Evolutionary conservation across 2,888 invertebrate genomes (phyloP), one percentile per base, ranked within the genome.

Genomic region (Drosophila neotestacea): DNA sequence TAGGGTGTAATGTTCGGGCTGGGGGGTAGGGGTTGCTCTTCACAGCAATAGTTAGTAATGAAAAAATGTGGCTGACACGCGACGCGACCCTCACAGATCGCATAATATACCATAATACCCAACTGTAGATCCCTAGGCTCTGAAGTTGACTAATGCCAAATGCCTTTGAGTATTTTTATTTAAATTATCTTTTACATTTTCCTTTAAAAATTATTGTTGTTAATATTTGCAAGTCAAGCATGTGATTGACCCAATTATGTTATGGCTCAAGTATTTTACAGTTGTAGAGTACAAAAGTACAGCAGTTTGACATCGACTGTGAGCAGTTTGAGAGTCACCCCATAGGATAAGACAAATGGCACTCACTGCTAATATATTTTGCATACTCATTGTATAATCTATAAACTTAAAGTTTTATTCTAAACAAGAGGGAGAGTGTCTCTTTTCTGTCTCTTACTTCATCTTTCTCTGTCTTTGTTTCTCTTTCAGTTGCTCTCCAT

Each of bases 1-100:
- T 61, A 64, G 62, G 61, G 55, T 51, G 54, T 54, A 48, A 42
- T 38, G 38, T 47, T 39, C 65, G 60, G 47, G 44, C 32, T 58
- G 66, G 78, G 73, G 74, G 44, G 69, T 67, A 64, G 70, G 76
- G 79, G 73, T 65, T 70, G 85, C 69, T 63, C 63, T 34, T 52
- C 56, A 60, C 4, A 32, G 6, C 38, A 47, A 38, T 13, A 30
- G 27, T 28, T 13, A 30, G 22, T 3, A 22, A 22, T 22, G 22
- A 74, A 74, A 66, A 77, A 61, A 71, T 82, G 79, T 82, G 84
- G 55, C 82, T 59, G 88, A 70, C 88, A 89, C 88, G 86, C 79
- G 81, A 72, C 67, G 68, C 54, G 86, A 84, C 84, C 84, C 84
- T 75, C 70, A 55, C 73, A 76, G 81, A 66, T 67, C 65, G 46